Evolutionary conservation across 2,888 invertebrate species (phyloP), one percentile per base, ranked within the genome.

Genomic region (Drosophila parthenogenetica): DNA sequence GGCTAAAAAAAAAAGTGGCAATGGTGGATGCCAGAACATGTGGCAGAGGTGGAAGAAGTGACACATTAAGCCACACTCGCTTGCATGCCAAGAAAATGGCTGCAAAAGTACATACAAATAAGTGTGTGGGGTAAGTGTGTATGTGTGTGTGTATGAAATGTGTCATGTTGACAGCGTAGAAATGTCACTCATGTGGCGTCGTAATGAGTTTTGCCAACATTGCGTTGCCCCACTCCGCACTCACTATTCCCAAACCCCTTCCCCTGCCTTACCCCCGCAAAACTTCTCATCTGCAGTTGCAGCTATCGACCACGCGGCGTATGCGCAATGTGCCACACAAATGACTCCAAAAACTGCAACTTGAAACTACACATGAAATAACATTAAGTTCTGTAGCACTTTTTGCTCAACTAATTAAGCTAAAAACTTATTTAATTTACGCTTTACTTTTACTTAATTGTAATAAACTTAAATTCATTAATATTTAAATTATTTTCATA

Each of bases 101-200:
- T 73, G 73, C 78, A 75, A 63, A 75, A 48, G 62, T 45, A 51
- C 37, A 45, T 43, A 65, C 42, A 51, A 55, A 55, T 50, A 70
- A 25, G 35, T 42, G 37, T 37, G 37, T 25, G 46, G 16, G 16
- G 10, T 45, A 8, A 14, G 43, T 46, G 32, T 32, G 19, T 39
- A 17, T 42, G 54, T 54, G 37, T 60, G 54, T 59, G 40, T 74
- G 66, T 79, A 70, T 74, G 78, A 87, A 87, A 85, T 84, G 89
- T 89, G 85, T 85, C 85, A 89, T 85, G 89, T 89, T 84, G 85
- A 89, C 87, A 77, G 74, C 87, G 85, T 77, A 70, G 89, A 89
- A 89, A 87, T 89, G 85, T 89, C 85, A 89, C 84, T 85, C 85
- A 89, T 89, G 85, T 74, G 81, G 75, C 81, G 78, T 79, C 73